Evolutionary conservation across 1,140 invertebrate species (phyloP).

Genomic region (Contarinia nasturtii): DNA sequence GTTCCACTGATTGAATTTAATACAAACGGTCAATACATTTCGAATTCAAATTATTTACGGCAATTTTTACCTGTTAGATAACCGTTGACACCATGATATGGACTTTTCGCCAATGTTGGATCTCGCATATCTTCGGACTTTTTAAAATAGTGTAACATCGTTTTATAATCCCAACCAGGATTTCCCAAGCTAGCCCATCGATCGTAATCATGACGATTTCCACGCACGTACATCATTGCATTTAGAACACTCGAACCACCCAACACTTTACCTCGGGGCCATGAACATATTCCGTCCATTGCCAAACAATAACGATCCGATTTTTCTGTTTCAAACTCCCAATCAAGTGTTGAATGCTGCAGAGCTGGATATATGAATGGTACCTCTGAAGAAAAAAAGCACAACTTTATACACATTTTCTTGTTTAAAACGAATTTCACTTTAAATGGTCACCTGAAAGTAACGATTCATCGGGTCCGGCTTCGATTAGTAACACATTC

Average conservation of each 20-base stretch:
- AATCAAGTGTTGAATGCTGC: slow-evolving; percentile 52
- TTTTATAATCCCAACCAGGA: slow-evolving; percentile 51
- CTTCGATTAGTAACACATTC: slow-evolving; percentile 62
- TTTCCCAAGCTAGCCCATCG: slow-evolving; percentile 54
- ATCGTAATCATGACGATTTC: slow-evolving; percentile 71
- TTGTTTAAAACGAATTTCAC: too few species aligned
- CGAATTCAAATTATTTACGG: too few species aligned
- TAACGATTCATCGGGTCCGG: slow-evolving; percentile 54
- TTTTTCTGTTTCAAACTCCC: slow-evolving; percentile 58
- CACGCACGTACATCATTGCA: slow-evolving; percentile 76
- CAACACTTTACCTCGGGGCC: slow-evolving; percentile 56
- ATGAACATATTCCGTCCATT: slow-evolving; percentile 41
- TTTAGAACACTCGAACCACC: slow-evolving; percentile 73
- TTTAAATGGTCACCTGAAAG: slow-evolving; percentile 22
- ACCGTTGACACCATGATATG: slow-evolving; percentile 48
- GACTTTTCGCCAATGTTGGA: slow-evolving; percentile 24
- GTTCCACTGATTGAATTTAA: too few species aligned
- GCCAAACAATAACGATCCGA: slow-evolving; percentile 42
- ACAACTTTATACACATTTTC: too few species aligned
- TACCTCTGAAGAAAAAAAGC: slow-evolving; percentile 28
- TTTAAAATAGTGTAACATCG: slow-evolving; percentile 65
- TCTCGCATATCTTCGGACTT: slow-evolving; percentile 45
- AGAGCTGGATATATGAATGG: slow-evolving; percentile 53
- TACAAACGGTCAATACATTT: too few species aligned
- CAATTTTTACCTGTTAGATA: too few species aligned